Percentiles rank a stretch among this genome's conserved stretches.
phyloP scores from a whole-genome alignment of 2,888 invertebrate genomes.

The Tipula lateralis region DNA sequence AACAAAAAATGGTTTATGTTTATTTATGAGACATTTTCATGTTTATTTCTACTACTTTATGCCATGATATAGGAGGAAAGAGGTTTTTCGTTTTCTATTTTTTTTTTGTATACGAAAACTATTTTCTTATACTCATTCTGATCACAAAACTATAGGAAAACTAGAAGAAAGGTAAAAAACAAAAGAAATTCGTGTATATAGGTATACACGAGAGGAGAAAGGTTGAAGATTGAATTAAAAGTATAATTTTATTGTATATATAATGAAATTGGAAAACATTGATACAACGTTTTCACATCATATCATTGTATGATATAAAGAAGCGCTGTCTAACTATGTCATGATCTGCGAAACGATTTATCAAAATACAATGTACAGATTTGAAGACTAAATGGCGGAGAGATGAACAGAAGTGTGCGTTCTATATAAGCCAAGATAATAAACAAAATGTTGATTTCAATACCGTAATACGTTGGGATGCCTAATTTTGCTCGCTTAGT shows the following conservation, averaged over 20 bases:
- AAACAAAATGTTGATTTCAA: too few species aligned
- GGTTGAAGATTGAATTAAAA: constrained; percentile 3
- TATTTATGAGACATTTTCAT: constrained; percentile 24
- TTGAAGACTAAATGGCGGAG: too few species aligned
- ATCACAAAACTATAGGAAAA: neutral
- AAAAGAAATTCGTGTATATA: neutral
- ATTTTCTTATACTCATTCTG: neutral
- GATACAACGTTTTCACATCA: neutral
- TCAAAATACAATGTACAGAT: too few species aligned
- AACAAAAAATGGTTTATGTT: constrained; percentile 12
- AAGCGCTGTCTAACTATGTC: too few species aligned
- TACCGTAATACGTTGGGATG: too few species aligned
- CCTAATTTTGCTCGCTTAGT: too few species aligned
- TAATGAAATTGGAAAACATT: neutral
- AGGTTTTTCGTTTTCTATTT: neutral
- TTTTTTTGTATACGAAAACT: neutral
- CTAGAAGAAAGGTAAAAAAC: neutral
- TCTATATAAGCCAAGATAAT: too few species aligned
- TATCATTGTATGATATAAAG: too few species aligned
- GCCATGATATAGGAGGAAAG: neutral
- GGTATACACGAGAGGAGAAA: neutral
- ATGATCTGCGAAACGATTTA: too few species aligned
- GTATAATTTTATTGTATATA: neutral
- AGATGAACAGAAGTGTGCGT: too few species aligned
- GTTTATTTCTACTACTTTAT: neutral